Percentiles rank a stretch among this genome's conserved stretches.
phyloP scores from a whole-genome alignment of 2,888 invertebrate genomes.

The Aphrophora alni region DNA sequence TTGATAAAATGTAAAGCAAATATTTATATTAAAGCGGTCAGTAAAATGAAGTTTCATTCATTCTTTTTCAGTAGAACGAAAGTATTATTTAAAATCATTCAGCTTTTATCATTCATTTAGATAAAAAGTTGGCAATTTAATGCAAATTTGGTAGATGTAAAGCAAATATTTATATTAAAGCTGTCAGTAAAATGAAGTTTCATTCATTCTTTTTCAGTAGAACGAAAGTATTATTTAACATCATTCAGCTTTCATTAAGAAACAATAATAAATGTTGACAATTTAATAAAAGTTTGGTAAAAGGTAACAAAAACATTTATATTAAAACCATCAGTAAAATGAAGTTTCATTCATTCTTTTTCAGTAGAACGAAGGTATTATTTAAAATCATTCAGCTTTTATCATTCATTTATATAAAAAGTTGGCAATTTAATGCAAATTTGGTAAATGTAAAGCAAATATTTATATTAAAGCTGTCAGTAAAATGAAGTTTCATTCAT shows the following conservation, averaged over 20 bases:
- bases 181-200: constrained; percentile 13
- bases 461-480: neutral
- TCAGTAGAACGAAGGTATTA: constrained; percentile 25
- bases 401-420: neutral
- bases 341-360: neutral
- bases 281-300: too few relatives aligned
- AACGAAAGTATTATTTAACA: constrained; percentile 15
- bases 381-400: constrained; percentile 7
- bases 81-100: neutral
- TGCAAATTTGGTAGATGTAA: too few relatives aligned
- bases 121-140: too few relatives aligned
- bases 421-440: neutral
- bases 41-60: too few relatives aligned
- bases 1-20: neutral
- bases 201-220: constrained; percentile 2
- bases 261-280: neutral
- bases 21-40: too few relatives aligned
- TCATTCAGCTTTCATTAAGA: neutral
- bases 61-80: constrained; percentile 13
- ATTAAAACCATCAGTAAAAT: neutral
- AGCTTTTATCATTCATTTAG: neutral
- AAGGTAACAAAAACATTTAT: too few relatives aligned
- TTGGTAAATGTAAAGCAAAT: too few relatives aligned
- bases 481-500: neutral
- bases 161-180: neutral